These are phyloP conservation scores for Plebejus melissa DNA, from an alignment of 2,888 invertebrate genomes.

Conservation along the genomic window DNA sequence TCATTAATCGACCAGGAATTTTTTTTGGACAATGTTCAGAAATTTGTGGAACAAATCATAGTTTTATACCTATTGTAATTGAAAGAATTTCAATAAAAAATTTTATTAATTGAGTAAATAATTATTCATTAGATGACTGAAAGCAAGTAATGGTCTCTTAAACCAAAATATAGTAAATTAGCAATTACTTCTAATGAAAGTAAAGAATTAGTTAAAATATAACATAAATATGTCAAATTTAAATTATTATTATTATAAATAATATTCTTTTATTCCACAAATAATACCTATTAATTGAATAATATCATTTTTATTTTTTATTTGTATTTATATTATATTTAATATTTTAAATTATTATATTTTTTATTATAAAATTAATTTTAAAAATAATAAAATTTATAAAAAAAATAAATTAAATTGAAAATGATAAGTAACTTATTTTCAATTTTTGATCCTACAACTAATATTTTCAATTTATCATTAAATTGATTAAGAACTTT, in stretches of 20 bases:
- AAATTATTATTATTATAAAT: constrained; percentile 73
- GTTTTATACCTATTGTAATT: constrained; percentile 84
- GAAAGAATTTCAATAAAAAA: constrained; percentile 78
- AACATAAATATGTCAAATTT: constrained; percentile 82
- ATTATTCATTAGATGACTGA: constrained; percentile 83
- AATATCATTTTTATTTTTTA: constrained; percentile 64
- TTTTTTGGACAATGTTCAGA: constrained; percentile 89
- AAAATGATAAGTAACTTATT: constrained; percentile 85
- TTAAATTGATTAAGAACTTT: constrained; percentile 81
- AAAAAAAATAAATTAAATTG: constrained; percentile 48
- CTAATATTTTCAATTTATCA: constrained; percentile 69
- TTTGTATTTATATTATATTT: constrained; percentile 66
- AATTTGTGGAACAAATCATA: constrained; percentile 89
- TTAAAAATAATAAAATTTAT: constrained; percentile 45
- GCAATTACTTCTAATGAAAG: constrained; percentile 81
- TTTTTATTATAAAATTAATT: constrained; percentile 47
- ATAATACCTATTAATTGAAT: constrained; percentile 81
- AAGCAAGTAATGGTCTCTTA: constrained; percentile 85
- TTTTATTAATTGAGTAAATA: constrained; percentile 74
- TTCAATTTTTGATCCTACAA: constrained; percentile 82
- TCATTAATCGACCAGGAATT: constrained; percentile 81
- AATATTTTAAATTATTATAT: constrained; percentile 75
- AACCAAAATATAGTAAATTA: constrained; percentile 82
- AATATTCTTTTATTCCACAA: constrained; percentile 84
- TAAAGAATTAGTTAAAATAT: constrained; percentile 77